These are phyloP conservation scores for Atractosteus spatula DNA, from an alignment of 2,113 vertebrate genomes.

Conservation along the genomic window DNA sequence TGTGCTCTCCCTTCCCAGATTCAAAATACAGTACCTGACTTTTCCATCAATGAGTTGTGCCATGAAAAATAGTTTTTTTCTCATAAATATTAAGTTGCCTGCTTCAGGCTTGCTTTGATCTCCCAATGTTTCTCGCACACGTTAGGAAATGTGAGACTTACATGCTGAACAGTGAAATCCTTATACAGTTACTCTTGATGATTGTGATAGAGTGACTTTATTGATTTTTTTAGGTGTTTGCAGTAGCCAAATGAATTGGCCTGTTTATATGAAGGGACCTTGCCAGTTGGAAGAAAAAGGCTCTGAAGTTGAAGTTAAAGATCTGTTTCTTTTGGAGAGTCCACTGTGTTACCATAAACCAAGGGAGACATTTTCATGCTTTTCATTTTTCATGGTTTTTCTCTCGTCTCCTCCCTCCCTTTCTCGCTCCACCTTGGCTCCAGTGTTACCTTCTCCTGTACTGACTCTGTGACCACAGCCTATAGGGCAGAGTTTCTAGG, in stretches of 20 bases:
- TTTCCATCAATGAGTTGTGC: background rate
- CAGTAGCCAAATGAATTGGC: slow-evolving; percentile 69
- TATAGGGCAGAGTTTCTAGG: slow-evolving; percentile 53
- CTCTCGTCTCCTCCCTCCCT: slow-evolving; percentile 76
- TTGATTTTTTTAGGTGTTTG: slow-evolving; percentile 67
- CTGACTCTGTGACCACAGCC: slow-evolving; percentile 56
- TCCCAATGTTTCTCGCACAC: too few species aligned
- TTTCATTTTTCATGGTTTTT: slow-evolving; percentile 79
- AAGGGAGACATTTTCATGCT: slow-evolving; percentile 81
- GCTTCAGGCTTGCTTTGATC: background rate
- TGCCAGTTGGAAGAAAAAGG: slow-evolving; percentile 60
- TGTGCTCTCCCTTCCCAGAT: background rate
- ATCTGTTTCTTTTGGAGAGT: slow-evolving; percentile 78
- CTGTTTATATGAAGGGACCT: slow-evolving; percentile 44
- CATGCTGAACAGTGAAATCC: slow-evolving; percentile 49
- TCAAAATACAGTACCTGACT: too few species aligned
- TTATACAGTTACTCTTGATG: slow-evolving; percentile 58
- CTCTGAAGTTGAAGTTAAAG: slow-evolving; percentile 80
- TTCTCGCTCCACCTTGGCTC: slow-evolving; percentile 73
- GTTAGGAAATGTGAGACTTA: slow-evolving; percentile 2
- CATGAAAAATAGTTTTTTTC: background rate
- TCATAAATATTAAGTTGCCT: background rate
- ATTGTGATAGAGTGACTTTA: slow-evolving; percentile 59
- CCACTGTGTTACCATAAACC: slow-evolving; percentile 68
- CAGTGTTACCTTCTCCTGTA: slow-evolving; percentile 63